These are phyloP conservation scores for Oscheius onirici DNA, from an alignment of 2,888 invertebrate species.

Conservation along the genomic window DNA sequence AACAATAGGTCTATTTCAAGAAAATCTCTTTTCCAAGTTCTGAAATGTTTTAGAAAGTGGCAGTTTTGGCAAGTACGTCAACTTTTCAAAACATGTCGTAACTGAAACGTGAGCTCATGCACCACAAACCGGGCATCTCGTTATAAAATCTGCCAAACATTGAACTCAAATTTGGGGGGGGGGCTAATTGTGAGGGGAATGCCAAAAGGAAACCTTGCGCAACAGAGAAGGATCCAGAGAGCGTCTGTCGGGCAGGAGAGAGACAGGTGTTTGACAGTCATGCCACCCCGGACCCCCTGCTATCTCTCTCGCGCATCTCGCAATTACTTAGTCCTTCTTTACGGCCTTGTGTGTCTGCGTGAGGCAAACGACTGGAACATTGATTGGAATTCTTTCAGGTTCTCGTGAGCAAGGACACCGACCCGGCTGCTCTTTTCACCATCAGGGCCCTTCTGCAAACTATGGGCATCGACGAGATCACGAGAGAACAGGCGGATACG, in stretches of 20 bases:
- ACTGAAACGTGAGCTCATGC: no score
- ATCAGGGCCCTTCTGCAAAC: constrained; percentile 24
- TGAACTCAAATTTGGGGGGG: no score
- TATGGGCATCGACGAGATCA: constrained; percentile 32
- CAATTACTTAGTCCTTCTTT: constrained; percentile 16
- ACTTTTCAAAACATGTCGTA: no score
- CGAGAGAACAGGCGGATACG: constrained; percentile 33
- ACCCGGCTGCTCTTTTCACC: constrained; percentile 23
- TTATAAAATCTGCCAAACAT: no score
- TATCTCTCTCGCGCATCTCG: constrained; percentile 23
- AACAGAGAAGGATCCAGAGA: neutral
- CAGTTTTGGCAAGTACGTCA: no score
- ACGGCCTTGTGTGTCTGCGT: neutral
- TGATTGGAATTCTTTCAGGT: constrained; percentile 14
- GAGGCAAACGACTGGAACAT: no score
- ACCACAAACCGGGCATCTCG: no score
- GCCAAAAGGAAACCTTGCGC: neutral
- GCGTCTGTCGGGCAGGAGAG: neutral
- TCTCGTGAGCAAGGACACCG: constrained; percentile 20
- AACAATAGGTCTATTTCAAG: no score
- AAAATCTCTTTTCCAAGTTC: no score
- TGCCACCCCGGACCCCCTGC: neutral
- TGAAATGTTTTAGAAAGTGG: no score
- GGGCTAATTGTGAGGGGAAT: no score
- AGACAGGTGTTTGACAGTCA: neutral